Evolutionary conservation across 2,797 vertebrate genomes (phyloP), one percentile per base, ranked within the genome.

Genomic region (Pipistrellus pygmaeus): DNA sequence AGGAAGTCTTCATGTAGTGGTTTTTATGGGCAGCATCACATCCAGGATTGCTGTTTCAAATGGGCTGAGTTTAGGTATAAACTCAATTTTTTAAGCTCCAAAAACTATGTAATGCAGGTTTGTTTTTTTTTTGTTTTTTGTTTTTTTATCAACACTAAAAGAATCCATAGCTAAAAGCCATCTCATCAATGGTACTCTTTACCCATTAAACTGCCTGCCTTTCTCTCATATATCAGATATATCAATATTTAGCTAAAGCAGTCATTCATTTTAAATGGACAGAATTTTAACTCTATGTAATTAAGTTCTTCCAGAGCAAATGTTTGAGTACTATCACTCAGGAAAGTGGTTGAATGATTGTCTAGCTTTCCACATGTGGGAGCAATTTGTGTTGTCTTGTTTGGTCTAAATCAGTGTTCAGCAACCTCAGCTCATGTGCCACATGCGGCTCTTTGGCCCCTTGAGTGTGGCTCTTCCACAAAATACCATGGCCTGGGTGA

Each of bases 221-320:
- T 87, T 85, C 62, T 97, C 51, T 68, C 20, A 30, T 81, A 20
- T 32, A 66, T 82, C 38, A 81, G 30, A 57, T 48, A 83, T 48
- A 82, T 82, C 80, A 66, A 14, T 83, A 83, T 35, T 87, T 81
- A 80, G 23, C 46, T 88, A 66, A 89, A 90, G 77, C 27, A 78
- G 8, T 93, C 44, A 71, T 73, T 93, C 9, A 46, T 96, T 96
- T 95, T 95, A 94, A 96, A 48, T 73, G 44, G 44, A 15, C 20
- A 82, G 25, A 27, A 89, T 90, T 91, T 93, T 94, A 91, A 85
- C 20, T 41, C 20, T 62, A 18, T 88, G 48, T 90, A 92, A 84
- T 93, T 95, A 95, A 95, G 93, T 91, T 95, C 44, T 95, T 95
- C 25, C 62, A 88, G 73, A 90, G 75, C 27, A 90, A 72, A 92